Evolutionary conservation across 2,113 vertebrate genomes (phyloP).

Genomic region (Rostratula benghalensis): DNA sequence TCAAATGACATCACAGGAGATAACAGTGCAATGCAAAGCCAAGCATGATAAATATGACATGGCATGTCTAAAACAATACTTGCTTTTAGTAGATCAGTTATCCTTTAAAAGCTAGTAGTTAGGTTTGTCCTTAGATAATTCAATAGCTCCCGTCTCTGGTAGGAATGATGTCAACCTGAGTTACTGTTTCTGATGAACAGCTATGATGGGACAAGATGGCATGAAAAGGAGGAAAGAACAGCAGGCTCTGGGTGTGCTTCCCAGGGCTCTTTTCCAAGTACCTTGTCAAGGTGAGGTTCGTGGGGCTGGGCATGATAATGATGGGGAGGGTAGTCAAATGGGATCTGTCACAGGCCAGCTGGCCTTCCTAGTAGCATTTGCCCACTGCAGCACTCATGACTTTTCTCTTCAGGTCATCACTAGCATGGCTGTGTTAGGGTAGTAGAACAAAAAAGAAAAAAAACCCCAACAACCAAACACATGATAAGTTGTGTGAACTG

Average conservation of each 20-base stretch:
- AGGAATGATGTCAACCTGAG: slow-evolving; percentile 64
- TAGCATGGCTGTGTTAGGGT: accelerated
- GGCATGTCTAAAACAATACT: slow-evolving; percentile 58
- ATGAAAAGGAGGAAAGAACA: slow-evolving; percentile 43
- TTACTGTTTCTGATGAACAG: slow-evolving; percentile 64
- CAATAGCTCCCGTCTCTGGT: slow-evolving; percentile 46
- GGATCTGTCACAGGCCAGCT: neutral
- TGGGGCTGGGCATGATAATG: accelerated
- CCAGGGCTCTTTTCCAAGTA: neutral
- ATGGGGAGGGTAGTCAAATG: neutral
- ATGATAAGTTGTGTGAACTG: neutral
- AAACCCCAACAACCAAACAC: neutral
- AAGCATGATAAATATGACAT: slow-evolving; percentile 52
- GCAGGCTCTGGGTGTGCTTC: neutral
- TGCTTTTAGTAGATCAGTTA: slow-evolving; percentile 69
- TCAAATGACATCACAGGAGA: slow-evolving; percentile 45
- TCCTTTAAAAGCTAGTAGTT: slow-evolving; percentile 72
- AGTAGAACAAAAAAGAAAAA: neutral
- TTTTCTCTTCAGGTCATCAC: neutral
- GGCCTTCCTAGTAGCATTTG: neutral
- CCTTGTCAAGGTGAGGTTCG: neutral
- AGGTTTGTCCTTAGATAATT: slow-evolving; percentile 73
- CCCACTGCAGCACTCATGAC: neutral
- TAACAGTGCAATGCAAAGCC: slow-evolving; percentile 31
- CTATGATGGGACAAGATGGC: slow-evolving; percentile 54